Base-by-base conservation (phyloP, 2,113 vertebrate genomes). In the Nyctibius bracteatus region DNA sequence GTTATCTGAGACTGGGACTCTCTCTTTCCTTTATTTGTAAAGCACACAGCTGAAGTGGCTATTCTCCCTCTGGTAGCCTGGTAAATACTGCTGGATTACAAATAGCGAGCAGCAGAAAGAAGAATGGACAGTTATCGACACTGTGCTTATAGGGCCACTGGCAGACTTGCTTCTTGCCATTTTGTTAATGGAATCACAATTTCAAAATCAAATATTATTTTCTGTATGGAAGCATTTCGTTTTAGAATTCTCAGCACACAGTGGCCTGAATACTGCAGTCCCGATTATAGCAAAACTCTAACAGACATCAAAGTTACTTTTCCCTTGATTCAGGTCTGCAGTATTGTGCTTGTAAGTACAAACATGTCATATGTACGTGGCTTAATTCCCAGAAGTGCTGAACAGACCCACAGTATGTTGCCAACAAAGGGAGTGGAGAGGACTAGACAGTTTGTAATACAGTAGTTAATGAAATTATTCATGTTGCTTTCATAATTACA, bases 401-500 rank as follows among this genome's bases (percentile, higher is more conserved):
- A 78, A 43, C 46, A 93, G 92, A 57, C 51, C 68, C 20, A 63
- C 5, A 78, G 20, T 33, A 21, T 46, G 49, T 37, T 95, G 91
- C 81, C 87, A 94, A 3, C 30, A 80, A 85, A 79, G 74, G 74
- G 66, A 96, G 88, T 79, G 58, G 58, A 90, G 91, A 81, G 67
- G 85, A 63, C 6, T 14, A 87, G 93, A 61, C 91, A 82, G 81
- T 84, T 95, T 94, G 89, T 94, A 89, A 91, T 82, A 31, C 5
- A 74, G 44, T 61, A 74, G 63, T 92, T 97, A 94, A 96, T 85
- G 87, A 85, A 91, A 94, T 94, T 95, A 81, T 92, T 94, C 43
- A 62, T 70, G 59, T 94, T 86, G 87, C 87, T 82, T 94, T 96
- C 87, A 91, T 96, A 94, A 94, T 96, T 96, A 85, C 81, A 87